Evolutionary conservation across 2,797 vertebrate genomes (phyloP).

Genomic region (Leucoraja ocellata): DNA sequence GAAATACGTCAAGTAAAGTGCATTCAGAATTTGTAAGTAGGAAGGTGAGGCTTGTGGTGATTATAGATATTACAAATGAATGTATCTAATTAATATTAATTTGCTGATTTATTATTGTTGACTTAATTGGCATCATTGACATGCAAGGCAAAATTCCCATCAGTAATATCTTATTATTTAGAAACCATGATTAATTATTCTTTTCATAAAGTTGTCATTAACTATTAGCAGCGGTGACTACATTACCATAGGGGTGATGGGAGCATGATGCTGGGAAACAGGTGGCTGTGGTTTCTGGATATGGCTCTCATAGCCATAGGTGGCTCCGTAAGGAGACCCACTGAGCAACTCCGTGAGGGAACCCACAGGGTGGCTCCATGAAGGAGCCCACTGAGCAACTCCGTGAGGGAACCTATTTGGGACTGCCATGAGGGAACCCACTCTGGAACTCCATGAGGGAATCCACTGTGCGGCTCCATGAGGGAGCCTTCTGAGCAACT

Average conservation of each 20-base stretch:
- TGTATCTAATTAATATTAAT: conserved; percentile 47
- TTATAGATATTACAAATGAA: conserved; percentile 52
- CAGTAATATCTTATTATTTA: background rate
- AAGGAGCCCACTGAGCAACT: too few relatives aligned
- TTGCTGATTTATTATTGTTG: conserved; percentile 13
- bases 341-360: too few relatives aligned
- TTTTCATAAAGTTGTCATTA: background rate
- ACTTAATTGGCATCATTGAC: background rate
- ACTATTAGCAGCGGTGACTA: background rate
- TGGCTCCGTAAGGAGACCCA: too few relatives aligned
- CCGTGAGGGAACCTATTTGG: too few relatives aligned
- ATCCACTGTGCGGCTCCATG: too few relatives aligned
- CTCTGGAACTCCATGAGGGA: too few relatives aligned
- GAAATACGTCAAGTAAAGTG: conserved; percentile 50
- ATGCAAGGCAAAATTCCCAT: background rate
- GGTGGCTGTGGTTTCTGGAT: too few relatives aligned
- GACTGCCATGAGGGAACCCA: too few relatives aligned
- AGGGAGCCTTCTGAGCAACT: too few relatives aligned
- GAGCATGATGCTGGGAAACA: background rate
- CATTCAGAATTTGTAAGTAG: conserved; percentile 53
- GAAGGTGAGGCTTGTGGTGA: conserved; percentile 45
- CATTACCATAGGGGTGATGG: background rate
- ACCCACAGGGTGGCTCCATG: too few relatives aligned
- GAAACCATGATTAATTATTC: background rate
- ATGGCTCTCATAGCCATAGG: too few relatives aligned